phyloP scores from a whole-genome alignment of 2,888 invertebrate genomes.

The Heteromurus nitidus region DNA sequence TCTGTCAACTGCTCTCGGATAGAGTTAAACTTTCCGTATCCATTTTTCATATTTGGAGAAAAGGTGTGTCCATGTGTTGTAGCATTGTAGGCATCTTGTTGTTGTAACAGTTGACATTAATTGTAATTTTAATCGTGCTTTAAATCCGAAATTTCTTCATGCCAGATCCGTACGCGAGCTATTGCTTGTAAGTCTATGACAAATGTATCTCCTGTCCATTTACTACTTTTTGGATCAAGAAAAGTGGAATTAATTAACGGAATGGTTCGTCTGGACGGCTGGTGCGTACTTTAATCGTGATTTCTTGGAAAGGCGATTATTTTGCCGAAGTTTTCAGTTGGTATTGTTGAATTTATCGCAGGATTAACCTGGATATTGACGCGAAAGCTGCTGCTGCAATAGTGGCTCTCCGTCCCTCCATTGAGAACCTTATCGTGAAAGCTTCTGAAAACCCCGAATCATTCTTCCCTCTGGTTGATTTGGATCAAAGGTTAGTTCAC shows the following conservation, averaged over 20 bases:
- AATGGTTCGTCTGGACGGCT: conserved; percentile 90
- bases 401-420: conserved; percentile 89
- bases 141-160: neutral
- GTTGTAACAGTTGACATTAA: neutral
- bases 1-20: conserved; percentile 94
- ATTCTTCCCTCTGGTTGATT: conserved; percentile 81
- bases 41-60: conserved; percentile 98
- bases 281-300: conserved; percentile 80
- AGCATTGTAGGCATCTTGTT: no score
- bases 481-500: conserved; percentile 83
- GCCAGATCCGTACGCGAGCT: conserved; percentile 91
- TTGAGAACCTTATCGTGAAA: conserved; percentile 89
- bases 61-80: conserved; percentile 79
- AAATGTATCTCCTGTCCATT: conserved; percentile 95
- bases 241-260: conserved; percentile 85
- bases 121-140: neutral
- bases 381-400: conserved; percentile 86
- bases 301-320: neutral
- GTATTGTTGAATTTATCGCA: conserved; percentile 46
- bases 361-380: conserved; percentile 90
- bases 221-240: conserved; percentile 93
- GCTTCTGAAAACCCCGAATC: conserved; percentile 88
- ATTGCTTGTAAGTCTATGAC: conserved; percentile 97
- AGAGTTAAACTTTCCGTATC: conserved; percentile 90
- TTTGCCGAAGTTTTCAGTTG: neutral